Conservation (phyloP, 2,797 vertebrate genomes). For the Sternotherus odoratus region DNA sequence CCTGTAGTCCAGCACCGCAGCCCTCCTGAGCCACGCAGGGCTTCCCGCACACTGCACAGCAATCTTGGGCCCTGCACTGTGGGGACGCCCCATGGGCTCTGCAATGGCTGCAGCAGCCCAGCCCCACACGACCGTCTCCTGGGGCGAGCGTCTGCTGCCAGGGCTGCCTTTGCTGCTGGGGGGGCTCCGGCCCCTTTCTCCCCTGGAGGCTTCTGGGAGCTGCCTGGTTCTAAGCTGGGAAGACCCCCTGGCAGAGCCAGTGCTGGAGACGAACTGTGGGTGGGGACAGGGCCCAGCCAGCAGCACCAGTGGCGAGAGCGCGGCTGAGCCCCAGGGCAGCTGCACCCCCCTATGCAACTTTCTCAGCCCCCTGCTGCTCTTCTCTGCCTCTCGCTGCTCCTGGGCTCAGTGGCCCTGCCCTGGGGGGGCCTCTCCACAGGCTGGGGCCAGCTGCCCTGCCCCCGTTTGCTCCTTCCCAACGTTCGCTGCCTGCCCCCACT, state of each 20-base stretch:
- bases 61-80: too few species aligned
- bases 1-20: neutral
- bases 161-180: neutral
- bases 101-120: neutral
- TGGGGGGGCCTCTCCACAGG: neutral
- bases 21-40: too few species aligned
- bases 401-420: neutral
- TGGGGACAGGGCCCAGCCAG: too few species aligned
- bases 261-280: accelerated
- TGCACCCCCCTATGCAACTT: neutral
- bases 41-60: too few species aligned
- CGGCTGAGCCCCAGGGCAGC: too few species aligned
- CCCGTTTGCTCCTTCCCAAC: too few species aligned
- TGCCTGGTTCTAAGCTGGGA: too few species aligned
- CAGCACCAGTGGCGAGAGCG: neutral
- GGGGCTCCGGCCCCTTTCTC: too few species aligned
- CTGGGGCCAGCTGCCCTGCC: neutral
- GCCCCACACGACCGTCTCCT: too few species aligned
- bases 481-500: neutral
- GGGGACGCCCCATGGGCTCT: neutral
- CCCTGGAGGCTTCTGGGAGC: neutral
- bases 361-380: neutral
- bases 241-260: neutral
- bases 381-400: neutral
- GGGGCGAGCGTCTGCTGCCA: too few species aligned